Percentiles rank a stretch among this genome's conserved stretches.
Conservation (phyloP, 2,113 vertebrate genomes). For the Patagioenas fasciata region DNA sequence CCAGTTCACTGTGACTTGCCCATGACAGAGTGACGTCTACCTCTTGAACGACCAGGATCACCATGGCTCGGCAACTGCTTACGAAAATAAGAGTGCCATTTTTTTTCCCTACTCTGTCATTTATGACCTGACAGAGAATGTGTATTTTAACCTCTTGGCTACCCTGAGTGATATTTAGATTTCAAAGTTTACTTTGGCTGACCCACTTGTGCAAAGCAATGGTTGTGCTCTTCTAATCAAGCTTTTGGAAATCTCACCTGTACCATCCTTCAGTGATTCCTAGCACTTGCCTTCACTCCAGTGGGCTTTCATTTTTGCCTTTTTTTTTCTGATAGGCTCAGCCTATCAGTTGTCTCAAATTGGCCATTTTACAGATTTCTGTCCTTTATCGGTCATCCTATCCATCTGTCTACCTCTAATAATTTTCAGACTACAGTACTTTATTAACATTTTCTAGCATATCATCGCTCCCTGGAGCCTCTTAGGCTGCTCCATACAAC, state of each 20-base stretch:
- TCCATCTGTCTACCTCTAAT: conserved; percentile 61
- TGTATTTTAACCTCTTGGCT: background rate
- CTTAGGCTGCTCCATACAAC: conserved; percentile 31
- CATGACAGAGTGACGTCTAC: background rate
- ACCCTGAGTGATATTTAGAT: background rate
- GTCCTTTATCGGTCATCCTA: conserved; percentile 36
- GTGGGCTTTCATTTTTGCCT: background rate
- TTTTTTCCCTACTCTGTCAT: background rate
- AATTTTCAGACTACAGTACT: conserved; percentile 50
- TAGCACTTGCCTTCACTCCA: background rate
- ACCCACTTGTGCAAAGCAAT: background rate
- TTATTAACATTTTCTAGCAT: conserved; percentile 41
- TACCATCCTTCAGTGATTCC: background rate
- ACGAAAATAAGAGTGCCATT: background rate
- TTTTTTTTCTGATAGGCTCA: background rate
- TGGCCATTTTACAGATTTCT: conserved; percentile 49
- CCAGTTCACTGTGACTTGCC: background rate
- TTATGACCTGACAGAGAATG: background rate
- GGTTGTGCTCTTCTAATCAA: background rate
- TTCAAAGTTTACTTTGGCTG: conserved; percentile 25
- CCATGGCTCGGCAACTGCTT: background rate
- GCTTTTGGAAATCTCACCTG: background rate
- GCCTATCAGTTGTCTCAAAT: conserved; percentile 10
- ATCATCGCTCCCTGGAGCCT: conserved; percentile 43
- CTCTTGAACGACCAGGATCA: background rate